A percentile compares a stretch with the other conserved stretches of the same genome.
Evolutionary conservation across 2,797 vertebrate genomes (phyloP).

Genomic region (Lacerta agilis): DNA sequence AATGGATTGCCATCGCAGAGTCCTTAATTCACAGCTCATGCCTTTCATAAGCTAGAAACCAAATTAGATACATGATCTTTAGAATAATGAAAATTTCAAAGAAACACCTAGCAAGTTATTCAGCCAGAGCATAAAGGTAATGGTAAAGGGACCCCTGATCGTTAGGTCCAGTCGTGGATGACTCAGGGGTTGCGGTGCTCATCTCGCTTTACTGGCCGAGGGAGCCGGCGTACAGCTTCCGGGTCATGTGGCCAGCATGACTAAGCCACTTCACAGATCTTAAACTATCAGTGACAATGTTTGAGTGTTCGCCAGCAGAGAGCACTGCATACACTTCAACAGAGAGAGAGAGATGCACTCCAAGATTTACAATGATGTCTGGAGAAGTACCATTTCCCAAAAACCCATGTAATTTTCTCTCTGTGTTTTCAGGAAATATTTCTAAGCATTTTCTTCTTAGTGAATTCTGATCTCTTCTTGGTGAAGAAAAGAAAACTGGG

Average conservation of each 20-base stretch:
- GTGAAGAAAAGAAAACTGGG: background rate
- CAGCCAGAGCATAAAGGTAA: background rate
- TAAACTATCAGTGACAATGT: background rate
- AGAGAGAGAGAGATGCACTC: rapidly evolving
- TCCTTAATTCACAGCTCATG: constrained; percentile 32
- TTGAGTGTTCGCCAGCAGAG: constrained; percentile 59
- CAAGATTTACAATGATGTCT: background rate
- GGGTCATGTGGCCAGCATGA: too few relatives aligned
- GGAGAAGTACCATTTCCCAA: background rate
- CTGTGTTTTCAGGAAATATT: background rate
- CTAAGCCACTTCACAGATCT: background rate
- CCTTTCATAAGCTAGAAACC: background rate
- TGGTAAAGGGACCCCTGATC: too few relatives aligned
- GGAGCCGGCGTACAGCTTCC: too few relatives aligned
- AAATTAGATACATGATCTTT: background rate
- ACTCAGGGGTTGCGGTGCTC: too few relatives aligned
- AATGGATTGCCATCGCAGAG: background rate
- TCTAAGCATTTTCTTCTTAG: background rate
- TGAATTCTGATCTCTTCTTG: background rate
- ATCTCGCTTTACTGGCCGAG: too few relatives aligned
- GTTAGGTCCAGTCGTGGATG: too few relatives aligned
- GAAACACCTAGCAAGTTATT: background rate
- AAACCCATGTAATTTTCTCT: background rate
- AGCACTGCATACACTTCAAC: constrained; percentile 55
- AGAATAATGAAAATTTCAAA: background rate